A percentile compares a stretch with the other conserved stretches of the same genome.
phyloP scores from a whole-genome alignment of 2,797 vertebrate species.

The Chlorospingus semifuscus region DNA sequence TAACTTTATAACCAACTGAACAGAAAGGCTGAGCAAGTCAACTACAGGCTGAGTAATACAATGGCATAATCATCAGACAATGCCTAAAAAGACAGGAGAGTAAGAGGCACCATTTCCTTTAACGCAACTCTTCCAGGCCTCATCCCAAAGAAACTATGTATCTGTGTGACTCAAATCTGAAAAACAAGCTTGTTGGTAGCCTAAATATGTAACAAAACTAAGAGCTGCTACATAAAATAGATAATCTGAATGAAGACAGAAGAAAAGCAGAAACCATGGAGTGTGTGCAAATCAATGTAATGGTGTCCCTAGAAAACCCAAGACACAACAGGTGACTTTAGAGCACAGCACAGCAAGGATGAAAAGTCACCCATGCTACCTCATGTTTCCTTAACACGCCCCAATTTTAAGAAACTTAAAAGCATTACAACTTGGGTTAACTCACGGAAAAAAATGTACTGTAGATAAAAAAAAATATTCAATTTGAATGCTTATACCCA shows the following conservation, averaged over 20 bases:
- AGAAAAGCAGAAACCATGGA: not conserved
- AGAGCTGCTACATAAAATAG: not conserved
- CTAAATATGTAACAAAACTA: not conserved
- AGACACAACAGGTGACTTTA: rapidly evolving
- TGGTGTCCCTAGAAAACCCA: not conserved
- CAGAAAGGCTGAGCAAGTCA: not conserved
- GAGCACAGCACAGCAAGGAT: not conserved
- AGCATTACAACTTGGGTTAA: not conserved
- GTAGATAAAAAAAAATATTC: not conserved
- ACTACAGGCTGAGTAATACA: not conserved
- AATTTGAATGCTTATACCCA: not conserved
- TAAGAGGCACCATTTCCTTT: not conserved
- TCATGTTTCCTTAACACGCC: not conserved
- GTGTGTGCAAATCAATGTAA: not conserved
- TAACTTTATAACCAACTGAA: not conserved
- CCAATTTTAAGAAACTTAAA: not conserved
- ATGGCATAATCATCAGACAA: not conserved
- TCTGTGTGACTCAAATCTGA: not conserved
- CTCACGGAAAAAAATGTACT: not conserved
- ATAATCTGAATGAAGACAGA: not conserved
- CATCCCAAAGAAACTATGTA: not conserved
- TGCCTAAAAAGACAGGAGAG: not conserved
- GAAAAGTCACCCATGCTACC: rapidly evolving
- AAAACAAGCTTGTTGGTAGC: not conserved
- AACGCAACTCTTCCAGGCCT: not conserved